Base-by-base conservation (phyloP, 2,888 invertebrate species). In the Marronus borbonicus region DNA sequence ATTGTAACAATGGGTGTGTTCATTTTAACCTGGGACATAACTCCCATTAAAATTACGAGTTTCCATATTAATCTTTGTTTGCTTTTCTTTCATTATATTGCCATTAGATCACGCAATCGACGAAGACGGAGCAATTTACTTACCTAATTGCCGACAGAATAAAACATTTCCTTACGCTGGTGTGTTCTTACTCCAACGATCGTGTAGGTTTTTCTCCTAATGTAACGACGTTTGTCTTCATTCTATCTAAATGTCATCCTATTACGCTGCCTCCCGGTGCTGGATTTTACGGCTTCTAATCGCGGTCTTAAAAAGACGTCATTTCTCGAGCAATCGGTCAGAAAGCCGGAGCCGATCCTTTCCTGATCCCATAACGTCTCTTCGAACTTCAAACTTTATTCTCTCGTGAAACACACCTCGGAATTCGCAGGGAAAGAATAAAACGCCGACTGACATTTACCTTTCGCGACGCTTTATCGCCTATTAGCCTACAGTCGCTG, bases 291-390 rank as follows among this genome's bases (percentile, higher is more conserved):
- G n/a, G 62, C 62, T 28, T 12, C 28, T 62, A 62, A 62, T 62
- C 31, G 62, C 31, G 28, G 24, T 31, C 62, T 24, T 62, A 62
- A 14, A 62, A 28, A 62, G 62, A 62, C 62, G 62, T 62, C 62
- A 31, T 62, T 62, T 62, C 62, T 62, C 62, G 28, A 28, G 28
- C 31, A 62, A 62, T 62, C 62, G 62, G 14, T 62, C 62, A 62
- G 31, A 62, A 62, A 24, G 12, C 44, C 44, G 44, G 44, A 44
- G 44, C 62, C 62, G 62, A 14, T 62, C 28, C 62, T 62, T 44
- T 28, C n/a, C 24, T 62, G 24, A 4, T 62, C 62, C 55, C 24
- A 58, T 58, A 20, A 17, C 24, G 55, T 20, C 17, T 20, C 20
- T 58, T 58, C 55, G 20, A 58, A 58, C 55, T 20, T 58, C 20